Percentiles rank a stretch among this genome's conserved stretches.
These are phyloP conservation scores for Autographa gamma DNA, from an alignment of 2,888 invertebrate species.

Conservation along the genomic window DNA sequence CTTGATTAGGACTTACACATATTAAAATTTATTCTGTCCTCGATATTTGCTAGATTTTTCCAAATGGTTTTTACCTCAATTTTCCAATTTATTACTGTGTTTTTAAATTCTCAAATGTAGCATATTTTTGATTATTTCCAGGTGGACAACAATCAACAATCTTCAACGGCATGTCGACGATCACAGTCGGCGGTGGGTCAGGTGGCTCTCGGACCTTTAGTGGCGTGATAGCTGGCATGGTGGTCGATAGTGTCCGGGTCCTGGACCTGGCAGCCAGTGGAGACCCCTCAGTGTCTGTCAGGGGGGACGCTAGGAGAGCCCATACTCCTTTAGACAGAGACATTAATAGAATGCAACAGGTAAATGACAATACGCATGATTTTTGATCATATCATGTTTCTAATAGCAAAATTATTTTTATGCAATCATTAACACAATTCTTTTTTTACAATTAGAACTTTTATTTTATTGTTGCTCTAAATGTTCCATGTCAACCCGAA, in stretches of 20 bases:
- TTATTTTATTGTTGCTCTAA: too few relatives aligned
- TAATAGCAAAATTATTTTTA: too few relatives aligned
- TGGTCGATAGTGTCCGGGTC: constrained; percentile 95
- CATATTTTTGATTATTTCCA: constrained; percentile 71
- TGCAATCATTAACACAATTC: too few relatives aligned
- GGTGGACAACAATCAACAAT: constrained; percentile 95
- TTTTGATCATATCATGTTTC: too few relatives aligned
- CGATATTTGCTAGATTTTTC: too few relatives aligned
- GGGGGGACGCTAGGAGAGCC: constrained; percentile 95
- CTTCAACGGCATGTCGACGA: constrained; percentile 97
- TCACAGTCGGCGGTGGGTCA: constrained; percentile 94
- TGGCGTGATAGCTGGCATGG: constrained; percentile 96
- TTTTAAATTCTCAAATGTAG: too few relatives aligned
- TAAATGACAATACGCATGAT: constrained; percentile 61
- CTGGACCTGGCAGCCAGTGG: constrained; percentile 96
- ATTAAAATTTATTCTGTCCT: too few relatives aligned
- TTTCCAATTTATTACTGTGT: too few relatives aligned
- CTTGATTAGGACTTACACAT: too few relatives aligned
- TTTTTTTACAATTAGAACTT: too few relatives aligned
- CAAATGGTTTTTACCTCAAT: too few relatives aligned
- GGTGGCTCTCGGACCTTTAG: constrained; percentile 94
- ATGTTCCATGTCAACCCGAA: too few relatives aligned
- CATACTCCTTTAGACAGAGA: constrained; percentile 93
- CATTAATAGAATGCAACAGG: constrained; percentile 96
- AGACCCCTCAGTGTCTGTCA: constrained; percentile 92